These are phyloP conservation scores for Acanthococcus lagerstroemiae DNA, from an alignment of 2,888 invertebrate genomes.

Conservation along the genomic window DNA sequence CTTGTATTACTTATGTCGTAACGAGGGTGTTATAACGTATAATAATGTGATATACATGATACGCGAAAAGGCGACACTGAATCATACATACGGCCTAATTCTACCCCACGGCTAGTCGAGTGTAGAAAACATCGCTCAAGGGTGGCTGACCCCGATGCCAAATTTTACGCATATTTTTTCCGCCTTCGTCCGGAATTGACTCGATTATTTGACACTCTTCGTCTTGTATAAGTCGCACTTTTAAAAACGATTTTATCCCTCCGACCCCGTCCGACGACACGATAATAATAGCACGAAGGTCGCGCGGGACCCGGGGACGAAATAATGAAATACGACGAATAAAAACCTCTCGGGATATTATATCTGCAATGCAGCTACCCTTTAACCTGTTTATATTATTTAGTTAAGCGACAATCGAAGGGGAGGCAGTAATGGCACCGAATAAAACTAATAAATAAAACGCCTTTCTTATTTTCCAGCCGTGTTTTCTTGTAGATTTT, in stretches of 20 bases:
- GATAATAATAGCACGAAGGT: constrained; percentile 14
- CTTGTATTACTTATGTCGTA: constrained; percentile 16
- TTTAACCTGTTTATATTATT: constrained; percentile 31
- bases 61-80: constrained; percentile 9
- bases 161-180: constrained; percentile 26
- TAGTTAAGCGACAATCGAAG: constrained; percentile 29
- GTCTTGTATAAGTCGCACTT: constrained; percentile 22
- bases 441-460: constrained; percentile 31
- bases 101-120: neutral
- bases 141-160: constrained; percentile 24
- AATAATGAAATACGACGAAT: constrained; percentile 31
- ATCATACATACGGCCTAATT: constrained; percentile 8
- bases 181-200: constrained; percentile 23
- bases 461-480: constrained; percentile 12
- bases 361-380: constrained; percentile 28
- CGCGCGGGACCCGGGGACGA: constrained; percentile 1
- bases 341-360: constrained; percentile 31
- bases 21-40: constrained; percentile 24
- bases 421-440: constrained; percentile 17
- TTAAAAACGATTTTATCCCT: constrained; percentile 22
- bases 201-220: constrained; percentile 30
- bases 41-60: constrained; percentile 28
- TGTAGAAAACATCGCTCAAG: constrained; percentile 19
- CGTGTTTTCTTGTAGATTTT: neutral
- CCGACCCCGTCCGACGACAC: neutral